These are phyloP conservation scores for Athene cunicularia DNA, from an alignment of 2,113 vertebrate genomes.

Conservation along the genomic window DNA sequence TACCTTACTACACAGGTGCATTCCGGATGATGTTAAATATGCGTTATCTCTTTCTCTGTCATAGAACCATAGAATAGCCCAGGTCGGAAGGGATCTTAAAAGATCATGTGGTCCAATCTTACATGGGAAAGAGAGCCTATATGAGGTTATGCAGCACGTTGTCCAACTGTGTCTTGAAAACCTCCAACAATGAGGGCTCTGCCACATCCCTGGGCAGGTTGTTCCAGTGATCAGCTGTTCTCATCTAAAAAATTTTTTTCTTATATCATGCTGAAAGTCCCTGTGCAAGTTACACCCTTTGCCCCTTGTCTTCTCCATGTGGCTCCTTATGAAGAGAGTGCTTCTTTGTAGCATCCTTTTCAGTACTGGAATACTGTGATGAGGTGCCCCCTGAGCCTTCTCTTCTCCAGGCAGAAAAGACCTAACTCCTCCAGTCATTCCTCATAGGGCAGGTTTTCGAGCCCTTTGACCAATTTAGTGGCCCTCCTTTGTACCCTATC, in stretches of 20 bases:
- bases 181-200: neutral
- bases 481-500: neutral
- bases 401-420: neutral
- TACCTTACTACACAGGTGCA: neutral
- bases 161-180: neutral
- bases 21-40: neutral
- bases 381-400: neutral
- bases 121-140: neutral
- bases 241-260: neutral
- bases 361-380: neutral
- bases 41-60: neutral
- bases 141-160: neutral
- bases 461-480: neutral
- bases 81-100: neutral
- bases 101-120: neutral
- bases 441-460: neutral
- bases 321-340: neutral
- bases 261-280: neutral
- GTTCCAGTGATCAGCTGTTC: neutral
- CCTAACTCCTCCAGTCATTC: neutral
- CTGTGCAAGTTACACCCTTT: neutral
- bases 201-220: neutral
- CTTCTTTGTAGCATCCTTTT: neutral
- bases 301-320: neutral
- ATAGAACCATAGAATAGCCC: neutral